phyloP scores from a whole-genome alignment of 2,797 vertebrate genomes.

The Ctenochaetus hawaiiensis region DNA sequence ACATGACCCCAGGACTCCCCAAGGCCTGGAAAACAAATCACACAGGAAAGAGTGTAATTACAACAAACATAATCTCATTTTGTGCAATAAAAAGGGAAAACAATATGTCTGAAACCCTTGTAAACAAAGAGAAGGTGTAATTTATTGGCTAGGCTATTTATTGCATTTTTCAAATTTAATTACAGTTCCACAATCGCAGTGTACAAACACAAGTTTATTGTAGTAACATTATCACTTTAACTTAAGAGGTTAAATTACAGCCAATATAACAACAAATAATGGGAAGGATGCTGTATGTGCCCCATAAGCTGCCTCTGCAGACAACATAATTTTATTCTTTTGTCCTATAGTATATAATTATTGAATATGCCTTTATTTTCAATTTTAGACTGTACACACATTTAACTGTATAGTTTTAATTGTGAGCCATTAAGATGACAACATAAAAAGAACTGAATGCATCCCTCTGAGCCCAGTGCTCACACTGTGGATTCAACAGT shows the following conservation, averaged over 20 bases:
- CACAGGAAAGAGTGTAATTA: background rate
- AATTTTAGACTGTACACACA: background rate
- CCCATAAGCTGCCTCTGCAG: background rate
- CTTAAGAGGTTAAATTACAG: background rate
- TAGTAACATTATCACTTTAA: background rate
- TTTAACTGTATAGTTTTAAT: background rate
- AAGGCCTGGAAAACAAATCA: slow-evolving; percentile 84
- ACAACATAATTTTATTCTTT: background rate
- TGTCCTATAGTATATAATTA: background rate
- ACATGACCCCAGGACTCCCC: slow-evolving; percentile 95
- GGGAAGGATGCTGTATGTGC: background rate
- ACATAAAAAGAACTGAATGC: too few species aligned
- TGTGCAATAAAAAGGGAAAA: background rate
- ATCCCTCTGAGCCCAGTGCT: too few species aligned
- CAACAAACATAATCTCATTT: background rate
- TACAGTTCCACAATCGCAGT: background rate
- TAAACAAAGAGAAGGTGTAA: background rate
- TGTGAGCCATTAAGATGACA: too few species aligned
- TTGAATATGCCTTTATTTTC: background rate
- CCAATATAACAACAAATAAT: background rate
- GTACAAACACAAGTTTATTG: background rate
- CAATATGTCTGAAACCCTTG: background rate
- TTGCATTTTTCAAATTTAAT: background rate
- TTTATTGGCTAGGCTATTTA: background rate
- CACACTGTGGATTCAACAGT: too few species aligned